phyloP scores from a whole-genome alignment of 2,113 vertebrate genomes.

The Parotia lawesii region DNA sequence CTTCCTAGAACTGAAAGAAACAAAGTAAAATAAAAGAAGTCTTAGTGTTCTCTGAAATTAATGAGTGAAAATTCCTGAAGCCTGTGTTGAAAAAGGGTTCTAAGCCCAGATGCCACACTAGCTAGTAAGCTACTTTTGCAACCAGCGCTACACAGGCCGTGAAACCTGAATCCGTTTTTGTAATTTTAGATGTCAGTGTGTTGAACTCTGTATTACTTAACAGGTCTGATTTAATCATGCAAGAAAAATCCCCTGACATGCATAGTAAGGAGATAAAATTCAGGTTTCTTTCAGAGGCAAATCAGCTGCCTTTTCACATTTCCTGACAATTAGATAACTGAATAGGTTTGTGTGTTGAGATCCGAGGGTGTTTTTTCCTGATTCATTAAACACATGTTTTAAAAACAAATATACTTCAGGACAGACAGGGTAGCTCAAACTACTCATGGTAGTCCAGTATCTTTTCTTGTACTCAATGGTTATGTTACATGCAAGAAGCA shows the following conservation, averaged over 20 bases:
- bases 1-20: not conserved
- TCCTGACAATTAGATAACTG: not conserved
- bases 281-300: not conserved
- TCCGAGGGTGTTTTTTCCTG: not conserved
- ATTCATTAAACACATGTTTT: not conserved
- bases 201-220: not conserved
- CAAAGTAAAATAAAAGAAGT: not conserved
- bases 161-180: not conserved
- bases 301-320: not conserved
- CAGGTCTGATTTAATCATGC: not conserved
- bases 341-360: not conserved
- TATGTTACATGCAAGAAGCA: not conserved
- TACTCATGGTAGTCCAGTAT: fast-evolving
- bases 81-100: not conserved
- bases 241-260: not conserved
- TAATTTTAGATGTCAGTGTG: not conserved
- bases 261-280: not conserved
- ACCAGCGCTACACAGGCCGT: not conserved
- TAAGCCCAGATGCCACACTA: not conserved
- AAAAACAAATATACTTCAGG: not conserved
- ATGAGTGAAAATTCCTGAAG: not conserved
- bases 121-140: not conserved
- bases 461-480: not conserved
- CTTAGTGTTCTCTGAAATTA: not conserved
- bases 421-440: not conserved